phyloP scores from a whole-genome alignment of 2,888 invertebrate genomes.

The Heteropelma amictum region DNA sequence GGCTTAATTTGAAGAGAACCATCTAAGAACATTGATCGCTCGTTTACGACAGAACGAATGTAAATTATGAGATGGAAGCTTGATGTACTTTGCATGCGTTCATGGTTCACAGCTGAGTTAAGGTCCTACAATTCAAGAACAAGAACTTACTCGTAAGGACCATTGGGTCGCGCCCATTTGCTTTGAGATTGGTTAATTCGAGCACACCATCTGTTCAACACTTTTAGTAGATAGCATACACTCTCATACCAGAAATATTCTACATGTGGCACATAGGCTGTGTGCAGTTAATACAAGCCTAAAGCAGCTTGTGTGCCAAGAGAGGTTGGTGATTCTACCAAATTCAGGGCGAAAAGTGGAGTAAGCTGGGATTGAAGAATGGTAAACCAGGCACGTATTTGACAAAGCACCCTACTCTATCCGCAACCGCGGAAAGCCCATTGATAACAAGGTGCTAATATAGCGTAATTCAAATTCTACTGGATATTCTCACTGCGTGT shows the following conservation, averaged over 20 bases:
- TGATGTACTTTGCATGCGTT: background rate
- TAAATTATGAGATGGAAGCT: conserved; percentile 10
- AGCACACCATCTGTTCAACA: no score
- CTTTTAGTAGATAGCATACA: no score
- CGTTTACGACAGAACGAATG: background rate
- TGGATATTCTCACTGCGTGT: conserved; percentile 8
- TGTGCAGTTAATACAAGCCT: conserved; percentile 2
- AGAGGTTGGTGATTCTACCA: background rate
- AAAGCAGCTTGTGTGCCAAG: conserved; percentile 2
- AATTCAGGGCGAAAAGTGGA: background rate
- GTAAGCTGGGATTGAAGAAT: conserved; percentile 6
- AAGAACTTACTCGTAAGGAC: no score
- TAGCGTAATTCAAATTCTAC: conserved; percentile 50
- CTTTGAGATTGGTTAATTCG: no score
- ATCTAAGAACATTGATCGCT: conserved; percentile 18
- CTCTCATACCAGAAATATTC: no score
- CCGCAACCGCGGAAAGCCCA: conserved; percentile 1
- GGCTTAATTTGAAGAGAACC: conserved; percentile 41
- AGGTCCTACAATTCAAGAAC: no score
- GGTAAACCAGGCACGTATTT: conserved; percentile 44
- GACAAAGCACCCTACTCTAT: conserved; percentile 18
- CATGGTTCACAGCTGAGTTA: no score
- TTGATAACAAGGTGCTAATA: conserved; percentile 56
- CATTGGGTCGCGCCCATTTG: background rate
- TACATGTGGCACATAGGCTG: background rate